phyloP scores from a whole-genome alignment of 2,113 vertebrate species.

The Micromys minutus region DNA sequence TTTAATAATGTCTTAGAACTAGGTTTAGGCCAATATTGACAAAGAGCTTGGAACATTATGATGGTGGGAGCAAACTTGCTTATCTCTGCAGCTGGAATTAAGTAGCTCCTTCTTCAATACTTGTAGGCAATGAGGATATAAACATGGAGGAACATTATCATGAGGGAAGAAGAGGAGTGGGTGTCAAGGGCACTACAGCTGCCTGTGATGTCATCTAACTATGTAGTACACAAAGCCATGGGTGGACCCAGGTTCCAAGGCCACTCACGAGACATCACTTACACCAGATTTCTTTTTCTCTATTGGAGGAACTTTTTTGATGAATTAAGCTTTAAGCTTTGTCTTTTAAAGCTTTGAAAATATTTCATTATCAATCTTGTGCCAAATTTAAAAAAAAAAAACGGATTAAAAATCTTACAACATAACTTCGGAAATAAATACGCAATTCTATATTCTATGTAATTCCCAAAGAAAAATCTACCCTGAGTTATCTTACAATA shows the following conservation, averaged over 20 bases:
- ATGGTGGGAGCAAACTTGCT: neutral
- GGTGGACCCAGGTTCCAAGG: neutral
- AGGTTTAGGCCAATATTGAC: neutral
- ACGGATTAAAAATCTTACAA: neutral
- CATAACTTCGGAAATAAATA: neutral
- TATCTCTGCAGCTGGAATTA: neutral
- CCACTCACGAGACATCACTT: neutral
- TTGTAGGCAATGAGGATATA: neutral
- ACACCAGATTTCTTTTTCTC: neutral
- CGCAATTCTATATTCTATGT: neutral
- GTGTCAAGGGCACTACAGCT: neutral
- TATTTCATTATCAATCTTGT: neutral
- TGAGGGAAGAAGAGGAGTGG: neutral
- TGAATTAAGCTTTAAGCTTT: neutral
- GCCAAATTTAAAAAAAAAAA: neutral
- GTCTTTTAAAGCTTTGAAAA: slow-evolving; percentile 37
- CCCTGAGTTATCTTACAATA: neutral
- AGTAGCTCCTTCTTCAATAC: neutral
- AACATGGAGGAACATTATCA: neutral
- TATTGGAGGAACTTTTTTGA: neutral
- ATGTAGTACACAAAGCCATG: neutral
- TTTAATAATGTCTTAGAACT: neutral
- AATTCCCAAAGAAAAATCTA: neutral
- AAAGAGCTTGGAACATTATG: neutral
- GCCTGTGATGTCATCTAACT: neutral